Base-by-base conservation (phyloP, 2,797 vertebrate species). In the Manis pentadactyla region DNA sequence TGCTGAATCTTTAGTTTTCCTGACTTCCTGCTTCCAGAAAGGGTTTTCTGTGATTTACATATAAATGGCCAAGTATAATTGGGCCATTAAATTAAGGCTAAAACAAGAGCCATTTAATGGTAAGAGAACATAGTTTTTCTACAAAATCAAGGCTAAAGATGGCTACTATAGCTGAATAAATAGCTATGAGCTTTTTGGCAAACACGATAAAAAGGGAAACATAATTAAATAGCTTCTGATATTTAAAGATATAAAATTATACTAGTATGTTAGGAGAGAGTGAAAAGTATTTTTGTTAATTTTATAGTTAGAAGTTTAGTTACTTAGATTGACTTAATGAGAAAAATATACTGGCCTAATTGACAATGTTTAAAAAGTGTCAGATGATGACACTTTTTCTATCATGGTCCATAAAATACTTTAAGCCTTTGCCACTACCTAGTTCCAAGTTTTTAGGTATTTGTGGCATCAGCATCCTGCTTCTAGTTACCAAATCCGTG, bases 61-160 rank as follows among this genome's bases (percentile, higher is more conserved):
- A 93, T 95, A 97, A 96, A 96, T 97, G 92, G 81, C 71, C 64
- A 95, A 68, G 29, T 68, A 95, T 93, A 96, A 96, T 93, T 94
- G 71, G 83, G 31, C 55, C 55, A 85, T 93, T 96, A 96, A 85
- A 93, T 89, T 93, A 96, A 92, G 55, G 31, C 51, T 94, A 81
- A 91, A 96, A 83, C 71, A 89, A 94, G 75, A 75, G 3, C 25
- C 55, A 42, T 79, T 10, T 91, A 96, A 87, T 87, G 34, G 63
- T 94, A 96, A 97, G 53, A 93, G 34, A 94, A 87, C 37, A 95
- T 27, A 42, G 23, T 78, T 91, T 88, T 95, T 82, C 51, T 83
- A 71, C 46, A 93, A 95, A 96, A 91, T 86, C 63, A 69, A 95
- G 13, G 9, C 71, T 92, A 86, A 94, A 88, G 27, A 85, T 93